Evolutionary conservation across 2,113 vertebrate species (phyloP).

Genomic region (Telmatochromis sp.): DNA sequence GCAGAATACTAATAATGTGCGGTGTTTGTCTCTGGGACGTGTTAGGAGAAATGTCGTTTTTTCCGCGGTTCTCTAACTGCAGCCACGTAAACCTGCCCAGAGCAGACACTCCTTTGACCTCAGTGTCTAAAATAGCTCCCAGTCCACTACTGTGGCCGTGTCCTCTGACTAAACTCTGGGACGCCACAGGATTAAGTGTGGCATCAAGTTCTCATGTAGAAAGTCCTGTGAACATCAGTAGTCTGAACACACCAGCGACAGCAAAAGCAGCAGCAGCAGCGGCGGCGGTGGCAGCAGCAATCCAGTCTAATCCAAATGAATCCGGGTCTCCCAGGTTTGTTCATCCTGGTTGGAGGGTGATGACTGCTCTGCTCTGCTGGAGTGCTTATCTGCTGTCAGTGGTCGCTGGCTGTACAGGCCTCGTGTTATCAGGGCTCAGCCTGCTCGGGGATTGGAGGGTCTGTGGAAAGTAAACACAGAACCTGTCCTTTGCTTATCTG

Average conservation of each 20-base stretch:
- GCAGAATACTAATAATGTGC: not conserved
- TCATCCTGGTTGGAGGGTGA: slow-evolving; percentile 63
- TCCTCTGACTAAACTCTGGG: slow-evolving; percentile 38
- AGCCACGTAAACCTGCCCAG: slow-evolving; percentile 18
- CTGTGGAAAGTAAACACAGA: slow-evolving; percentile 68
- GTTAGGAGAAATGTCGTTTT: slow-evolving; percentile 1
- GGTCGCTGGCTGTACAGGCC: slow-evolving; percentile 60
- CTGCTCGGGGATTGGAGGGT: slow-evolving; percentile 66
- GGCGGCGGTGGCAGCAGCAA: slow-evolving; percentile 31
- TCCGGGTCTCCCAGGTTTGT: slow-evolving; percentile 60
- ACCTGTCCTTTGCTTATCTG: slow-evolving; percentile 73
- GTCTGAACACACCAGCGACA: slow-evolving; percentile 52
- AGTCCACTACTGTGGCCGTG: slow-evolving; percentile 21
- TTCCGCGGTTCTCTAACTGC: not conserved
- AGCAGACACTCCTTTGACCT: slow-evolving; percentile 35
- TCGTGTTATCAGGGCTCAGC: slow-evolving; percentile 69
- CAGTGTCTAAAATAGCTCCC: slow-evolving; percentile 52
- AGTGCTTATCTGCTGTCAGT: slow-evolving; percentile 70
- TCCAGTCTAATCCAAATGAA: slow-evolving; percentile 76
- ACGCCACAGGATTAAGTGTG: slow-evolving; percentile 32
- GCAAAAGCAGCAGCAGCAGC: slow-evolving; percentile 17
- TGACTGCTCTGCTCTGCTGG: slow-evolving; percentile 55
- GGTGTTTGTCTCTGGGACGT: not conserved
- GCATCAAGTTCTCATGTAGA: slow-evolving; percentile 45
- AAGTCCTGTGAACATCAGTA: slow-evolving; percentile 54